Evolutionary conservation across 64 coral and sea anemone species (phyloP), one percentile per base, ranked within the genome.

Genomic region (Montipora capricornis): DNA sequence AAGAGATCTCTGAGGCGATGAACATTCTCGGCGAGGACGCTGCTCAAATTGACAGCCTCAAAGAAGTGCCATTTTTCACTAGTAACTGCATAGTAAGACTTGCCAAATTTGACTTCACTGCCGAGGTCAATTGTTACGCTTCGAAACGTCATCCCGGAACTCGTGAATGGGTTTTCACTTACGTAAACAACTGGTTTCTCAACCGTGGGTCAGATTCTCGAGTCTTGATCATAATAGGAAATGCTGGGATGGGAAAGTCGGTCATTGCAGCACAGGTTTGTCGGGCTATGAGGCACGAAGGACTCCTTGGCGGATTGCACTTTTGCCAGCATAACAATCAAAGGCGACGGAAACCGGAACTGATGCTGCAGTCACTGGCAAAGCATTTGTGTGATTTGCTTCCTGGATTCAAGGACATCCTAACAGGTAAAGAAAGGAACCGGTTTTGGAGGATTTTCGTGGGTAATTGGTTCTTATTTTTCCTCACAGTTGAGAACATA

Each of bases 211-310:
- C 78, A 26, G 73, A 96, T 17, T 80, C 84, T 6, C 67, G 78
- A 53, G 73, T 96, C 13, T 44, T 96, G 17, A 80, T 96, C 47
- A 17, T 96, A 5, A 88, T 66, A 47, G 95, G 90, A 16, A 83
- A 92, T 20, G 84, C 95, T 77, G 95, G 95, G 2, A 92, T 96
- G 90, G 95, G 95, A 16, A 96, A 96, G 74, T 89, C 90, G 10
- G 95, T 96, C 22, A 92, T 96, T 77, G 95, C 90, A 60, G 95
- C 77, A 29, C 46, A 96, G 62, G 37, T 93, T 9, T 93, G 90
- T 37, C 51, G 62, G 3, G 8, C 26, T 17, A 84, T 89, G 84
- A 44, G 50, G 8, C 9, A 68, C 5, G 16, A 64, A 9, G 46
- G 17, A 13, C 61, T 57, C 5, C 73, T 93, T 62, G 90, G 61